Base-by-base conservation (phyloP, 2,888 invertebrate species). In the Ceraclea dissimilis region DNA sequence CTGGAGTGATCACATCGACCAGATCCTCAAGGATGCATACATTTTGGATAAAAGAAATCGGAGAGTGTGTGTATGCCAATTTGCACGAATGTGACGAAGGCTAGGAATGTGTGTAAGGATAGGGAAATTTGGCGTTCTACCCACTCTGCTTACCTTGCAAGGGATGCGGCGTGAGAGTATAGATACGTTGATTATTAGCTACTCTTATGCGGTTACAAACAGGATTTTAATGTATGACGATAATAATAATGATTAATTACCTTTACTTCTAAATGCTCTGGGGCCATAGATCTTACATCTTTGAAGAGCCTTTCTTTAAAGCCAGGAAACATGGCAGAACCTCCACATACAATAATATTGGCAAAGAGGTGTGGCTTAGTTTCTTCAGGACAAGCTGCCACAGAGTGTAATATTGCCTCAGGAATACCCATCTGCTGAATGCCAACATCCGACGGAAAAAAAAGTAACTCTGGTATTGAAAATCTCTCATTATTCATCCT, bases 371-470 rank as follows among this genome's bases (percentile, higher is more conserved):
- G 85, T 10, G 90, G 85, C 64, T 84, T 86, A 50, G 89, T 74
- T 64, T 86, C 83, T 65, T 82, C 78, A 0, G 91, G 88, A 63
- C 92, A 90, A 0, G 78, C 71, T 52, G 82, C 78, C n/a, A 96
- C 81, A 0, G 86, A 80, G 66, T 90, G 80, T 55, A 89, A 82
- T 5, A 96, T 83, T 0, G 92, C 88, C 76, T 98, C 96, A 0
- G 91, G 82, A 59, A 99, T 85, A 1, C 99, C 99, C 85, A 94
- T 93, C 72, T 82, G 85, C 53, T 85, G 83, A 60, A 99, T 89
- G 0, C 94, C 96, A 34, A 98, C 88, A 69, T 98, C 96, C 1
- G 92, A 90, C 0, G 99, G 99, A 67, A 89, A 84, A 68, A 99
- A 97, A 2, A 99, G 72, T 2, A 98, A 76, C 73, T 99, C 99